Base-by-base conservation (phyloP, 2,797 vertebrate genomes). In the Xenops minutus region DNA sequence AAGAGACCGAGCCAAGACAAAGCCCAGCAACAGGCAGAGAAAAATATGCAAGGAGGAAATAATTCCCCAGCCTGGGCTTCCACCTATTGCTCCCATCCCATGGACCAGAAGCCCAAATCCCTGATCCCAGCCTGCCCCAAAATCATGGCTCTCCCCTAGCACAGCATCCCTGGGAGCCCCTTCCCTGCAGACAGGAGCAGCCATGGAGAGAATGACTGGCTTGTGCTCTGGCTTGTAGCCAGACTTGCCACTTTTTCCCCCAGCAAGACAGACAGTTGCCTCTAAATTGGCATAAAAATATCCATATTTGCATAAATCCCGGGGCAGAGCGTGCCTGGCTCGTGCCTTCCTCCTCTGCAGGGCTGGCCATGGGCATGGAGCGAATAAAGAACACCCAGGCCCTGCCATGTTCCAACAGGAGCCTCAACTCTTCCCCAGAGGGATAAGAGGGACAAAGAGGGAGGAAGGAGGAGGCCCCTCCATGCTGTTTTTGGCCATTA, bases 251-350 rank as follows among this genome's bases (percentile, higher is more conserved):
- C 77, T 93, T 89, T 88, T 58, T 62, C 54, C 81, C 91, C 61
- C 62, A 49, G 55, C 15, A 41, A 96, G 94, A 93, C 91, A 91
- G 89, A 63, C 84, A 76, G 66, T 76, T 73, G 91, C 62, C 63
- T 96, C 74, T 10, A 73, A 94, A 91, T 94, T 93, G 94, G 95
- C 96, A 95, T 48, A 43, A 91, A 96, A 94, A 82, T 20, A 51
- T 20, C 32, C 55, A 26, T 41, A 93, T 96, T 94, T 93, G 87
- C 92, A 94, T 93, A 94, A 94, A 95, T 89, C 89, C 85, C 24
- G 19, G 86, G 91, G 55, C 89, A 94, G 84, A 55, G n/a, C 74
- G 49, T 6, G 59, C 88, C 27, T 1, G 12, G 93, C 73, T 94
- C 83, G 7, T 81, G 54, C 84, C 80, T 78, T 1, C 17, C 68